Base-by-base conservation (phyloP, 1,140 invertebrate species). In the Papilio dardanus region DNA sequence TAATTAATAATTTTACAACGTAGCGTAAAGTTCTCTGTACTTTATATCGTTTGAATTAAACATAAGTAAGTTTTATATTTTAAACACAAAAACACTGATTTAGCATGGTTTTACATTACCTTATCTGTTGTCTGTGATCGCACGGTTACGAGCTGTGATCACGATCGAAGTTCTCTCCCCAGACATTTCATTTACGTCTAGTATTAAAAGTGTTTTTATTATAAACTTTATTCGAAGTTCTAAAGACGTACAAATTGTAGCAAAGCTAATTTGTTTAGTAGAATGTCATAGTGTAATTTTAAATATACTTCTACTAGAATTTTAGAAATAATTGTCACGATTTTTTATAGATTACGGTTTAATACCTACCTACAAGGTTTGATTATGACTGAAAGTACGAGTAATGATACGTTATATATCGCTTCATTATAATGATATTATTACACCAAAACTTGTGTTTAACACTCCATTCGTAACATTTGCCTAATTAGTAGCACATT, bases 141-240 rank as follows among this genome's bases (percentile, higher is more conserved):
- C 24, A 14, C 24, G 12, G 54, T 62, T 62, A 62, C 54, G 54
- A 62, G 21, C 54, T 28, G 54, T 28, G 54, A 62, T 62, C 54
- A 30, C 54, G 54, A 62, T 62, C 24, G 4, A 62, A 62, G 54
- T 28, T 21, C 8, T 62, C 54, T 62, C 54, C 24, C 54, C 10
- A 62, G 54, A 62, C 54, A 62, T 62, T 28, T 28, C 54, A 62
- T 62, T n/a, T 62, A 62, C 24, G 8, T 46, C 42, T 46, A 54
- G 10, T 54, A 54, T 54, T 54, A 54, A 19, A 54, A 28, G 7
- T 54, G 8, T 54, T 37, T 54, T 54, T 24, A 2, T 24, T 12
- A 54, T 12, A 2, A 12, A 54, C 21, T 10, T 54, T 46, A n/a
- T 46, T 54, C 12, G 50, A n/a, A 8, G 3, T 54, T 24, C 24